Base-by-base conservation (phyloP, 2,113 vertebrate species). In the Rhinoptilus africanus region DNA sequence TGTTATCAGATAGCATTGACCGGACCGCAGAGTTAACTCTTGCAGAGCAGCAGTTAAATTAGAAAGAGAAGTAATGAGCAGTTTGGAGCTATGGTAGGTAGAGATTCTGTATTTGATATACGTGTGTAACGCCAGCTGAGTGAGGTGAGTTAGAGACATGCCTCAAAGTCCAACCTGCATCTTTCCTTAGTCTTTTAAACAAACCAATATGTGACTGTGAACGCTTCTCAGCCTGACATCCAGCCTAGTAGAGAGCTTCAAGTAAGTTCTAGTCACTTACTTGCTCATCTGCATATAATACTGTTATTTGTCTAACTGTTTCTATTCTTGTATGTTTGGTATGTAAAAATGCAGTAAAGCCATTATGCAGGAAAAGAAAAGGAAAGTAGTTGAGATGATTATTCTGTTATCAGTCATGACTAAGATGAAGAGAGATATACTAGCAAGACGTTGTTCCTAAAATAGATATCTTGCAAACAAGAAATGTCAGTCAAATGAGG, bases 341-440 rank as follows among this genome's bases (percentile, higher is more conserved):
- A 87, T 88, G 93, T 86, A 85, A 97, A 93, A 94, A 96, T 88
- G 92, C 95, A 93, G 91, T 15, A 72, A 94, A 94, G 87, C 85
- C 72, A 95, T 93, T 95, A 93, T 91, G 92, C 75, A 89, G 63
- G 92, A 87, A 93, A 95, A 95, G 88, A 92, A 92, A 87, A 93
- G 93, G 69, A 96, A 97, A 95, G 93, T 56, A 85, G 89, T 69
- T 92, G 92, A 94, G 94, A 94, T 96, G 89, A 97, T 97, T 96
- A 97, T 95, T 95, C 91, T 94, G 87, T 97, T 97, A 96, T 96
- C 96, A 96, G 96, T 96, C 95, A 97, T 97, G 97, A 97, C 97
- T 97, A 97, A 97, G 95, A 97, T 85, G 96, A 82, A 89, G 88
- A 94, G 71, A 97, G 73, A 95, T 71, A 96, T 12, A 97, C 96